phyloP scores from a whole-genome alignment of 2,888 invertebrate genomes.

The Acleris sparsana region DNA sequence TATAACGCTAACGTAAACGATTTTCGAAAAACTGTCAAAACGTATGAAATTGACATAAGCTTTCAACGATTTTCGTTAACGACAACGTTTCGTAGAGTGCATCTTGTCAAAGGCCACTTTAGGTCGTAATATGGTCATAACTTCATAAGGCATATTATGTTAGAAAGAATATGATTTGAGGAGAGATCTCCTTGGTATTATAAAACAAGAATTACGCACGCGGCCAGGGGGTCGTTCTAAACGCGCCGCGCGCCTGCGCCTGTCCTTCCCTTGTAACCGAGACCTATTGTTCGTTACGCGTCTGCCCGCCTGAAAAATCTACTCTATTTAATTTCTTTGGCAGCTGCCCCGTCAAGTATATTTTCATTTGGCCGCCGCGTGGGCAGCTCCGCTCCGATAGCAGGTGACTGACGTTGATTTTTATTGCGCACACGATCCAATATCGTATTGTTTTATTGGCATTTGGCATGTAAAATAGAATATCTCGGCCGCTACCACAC shows the following conservation, averaged over 20 bases:
- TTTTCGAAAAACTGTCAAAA: too few species aligned
- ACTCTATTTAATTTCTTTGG: conserved; percentile 80
- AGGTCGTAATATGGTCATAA: too few species aligned
- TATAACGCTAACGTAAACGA: too few species aligned
- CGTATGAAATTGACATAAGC: too few species aligned
- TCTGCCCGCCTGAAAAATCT: conserved; percentile 75
- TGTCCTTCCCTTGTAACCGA: conserved; percentile 69
- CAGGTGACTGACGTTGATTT: conserved; percentile 74
- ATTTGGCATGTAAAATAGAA: conserved; percentile 63
- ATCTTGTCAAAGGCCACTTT: too few species aligned
- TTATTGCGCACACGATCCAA: conserved; percentile 69
- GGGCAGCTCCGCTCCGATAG: conserved; percentile 65
- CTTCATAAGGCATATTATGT: too few species aligned
- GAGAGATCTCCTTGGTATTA: too few species aligned
- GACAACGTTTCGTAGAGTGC: too few species aligned
- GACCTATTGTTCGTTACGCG: conserved; percentile 73
- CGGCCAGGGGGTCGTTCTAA: conserved; percentile 11
- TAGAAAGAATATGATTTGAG: too few species aligned
- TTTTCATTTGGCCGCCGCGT: conserved; percentile 73
- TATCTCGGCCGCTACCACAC: conserved; percentile 53
- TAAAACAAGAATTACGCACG: too few species aligned
- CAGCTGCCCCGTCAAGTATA: conserved; percentile 72
- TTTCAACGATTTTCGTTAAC: too few species aligned
- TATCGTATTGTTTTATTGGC: conserved; percentile 75
- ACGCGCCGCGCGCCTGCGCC: conserved; percentile 48